phyloP scores from a whole-genome alignment of 2,888 invertebrate genomes.

The Mechanitis mazaeus region DNA sequence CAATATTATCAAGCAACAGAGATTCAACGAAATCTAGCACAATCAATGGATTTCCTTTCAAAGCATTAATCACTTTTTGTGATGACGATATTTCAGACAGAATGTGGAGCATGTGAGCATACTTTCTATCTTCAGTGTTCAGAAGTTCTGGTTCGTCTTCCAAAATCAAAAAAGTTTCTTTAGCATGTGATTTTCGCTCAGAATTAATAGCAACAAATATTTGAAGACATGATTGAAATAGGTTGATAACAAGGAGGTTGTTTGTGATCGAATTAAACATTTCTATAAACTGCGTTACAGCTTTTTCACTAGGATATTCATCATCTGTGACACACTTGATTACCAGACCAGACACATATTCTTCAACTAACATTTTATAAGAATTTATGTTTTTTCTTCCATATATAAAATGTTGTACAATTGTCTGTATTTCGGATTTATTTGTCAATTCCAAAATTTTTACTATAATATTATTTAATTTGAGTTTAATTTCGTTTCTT shows the following conservation, averaged over 20 bases:
- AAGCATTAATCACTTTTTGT: constrained; percentile 54
- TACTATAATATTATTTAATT: constrained; percentile 53
- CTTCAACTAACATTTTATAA: constrained; percentile 43
- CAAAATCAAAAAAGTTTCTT: constrained; percentile 46
- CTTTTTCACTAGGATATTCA: constrained; percentile 41
- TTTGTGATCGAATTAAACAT: constrained; percentile 46
- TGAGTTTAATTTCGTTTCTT: constrained; percentile 48
- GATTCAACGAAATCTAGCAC: constrained; percentile 67
- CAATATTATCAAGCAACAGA: constrained; percentile 42
- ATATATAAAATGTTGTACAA: constrained; percentile 47
- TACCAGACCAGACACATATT: constrained; percentile 58
- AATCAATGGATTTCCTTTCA: constrained; percentile 62
- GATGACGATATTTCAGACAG: constrained; percentile 70
- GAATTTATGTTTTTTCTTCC: constrained; percentile 32
- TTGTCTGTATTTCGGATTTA: constrained; percentile 36
- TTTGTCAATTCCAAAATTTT: constrained; percentile 49
- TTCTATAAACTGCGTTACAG: constrained; percentile 47
- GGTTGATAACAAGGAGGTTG: constrained; percentile 38
- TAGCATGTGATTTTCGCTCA: constrained; percentile 39
- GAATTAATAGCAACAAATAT: constrained; percentile 47
- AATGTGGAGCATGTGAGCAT: constrained; percentile 66
- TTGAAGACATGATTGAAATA: constrained; percentile 52
- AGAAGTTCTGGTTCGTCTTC: constrained; percentile 56
- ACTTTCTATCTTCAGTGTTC: constrained; percentile 51
- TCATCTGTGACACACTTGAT: constrained; percentile 44